These are phyloP conservation scores for Homarus gammarus DNA, from an alignment of 2,888 invertebrate genomes.

Conservation along the genomic window DNA sequence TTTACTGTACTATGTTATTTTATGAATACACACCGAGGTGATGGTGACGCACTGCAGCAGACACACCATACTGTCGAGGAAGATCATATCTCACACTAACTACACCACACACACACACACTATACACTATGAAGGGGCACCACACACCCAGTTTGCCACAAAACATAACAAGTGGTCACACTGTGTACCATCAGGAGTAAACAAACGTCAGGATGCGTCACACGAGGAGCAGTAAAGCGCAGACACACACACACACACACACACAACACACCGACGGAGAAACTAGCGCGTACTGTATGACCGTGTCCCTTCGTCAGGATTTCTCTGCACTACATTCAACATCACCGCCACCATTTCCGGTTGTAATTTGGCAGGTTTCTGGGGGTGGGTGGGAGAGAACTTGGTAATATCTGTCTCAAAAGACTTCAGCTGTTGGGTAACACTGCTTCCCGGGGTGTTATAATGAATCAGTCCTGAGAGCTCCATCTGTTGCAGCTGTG, in stretches of 20 bases:
- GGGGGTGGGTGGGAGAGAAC: no score
- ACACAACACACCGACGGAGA: conserved; percentile 13
- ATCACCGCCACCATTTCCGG: neutral
- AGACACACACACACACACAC: conserved; percentile 23
- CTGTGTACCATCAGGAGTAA: neutral
- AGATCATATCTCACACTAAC: neutral
- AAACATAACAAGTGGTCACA: neutral
- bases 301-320: conserved; percentile 18
- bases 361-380: neutral
- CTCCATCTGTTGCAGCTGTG: no score
- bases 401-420: neutral
- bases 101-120: neutral
- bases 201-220: neutral
- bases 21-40: no score
- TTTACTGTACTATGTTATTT: no score
- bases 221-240: neutral
- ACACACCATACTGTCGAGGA: neutral
- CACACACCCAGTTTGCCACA: neutral
- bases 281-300: conserved; percentile 33
- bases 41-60: no score
- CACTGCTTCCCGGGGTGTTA: no score
- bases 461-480: no score
- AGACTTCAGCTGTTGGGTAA: no score
- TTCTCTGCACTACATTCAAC: conserved; percentile 46
- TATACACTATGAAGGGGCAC: neutral